phyloP scores from a whole-genome alignment of 2,113 vertebrate species.

The Centrocercus urophasianus region DNA sequence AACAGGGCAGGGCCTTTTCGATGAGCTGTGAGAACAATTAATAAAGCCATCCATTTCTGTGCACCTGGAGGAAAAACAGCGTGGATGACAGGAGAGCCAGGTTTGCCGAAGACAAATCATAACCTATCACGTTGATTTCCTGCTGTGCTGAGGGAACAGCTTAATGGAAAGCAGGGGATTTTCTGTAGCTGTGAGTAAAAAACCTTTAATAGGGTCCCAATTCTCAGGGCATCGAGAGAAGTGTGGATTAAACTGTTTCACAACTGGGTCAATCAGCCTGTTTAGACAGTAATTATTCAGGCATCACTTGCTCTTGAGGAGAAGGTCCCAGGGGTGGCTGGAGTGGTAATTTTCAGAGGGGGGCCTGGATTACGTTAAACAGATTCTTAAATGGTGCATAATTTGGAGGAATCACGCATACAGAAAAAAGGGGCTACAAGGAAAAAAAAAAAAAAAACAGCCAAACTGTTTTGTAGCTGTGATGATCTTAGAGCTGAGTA shows the following conservation, averaged over 20 bases:
- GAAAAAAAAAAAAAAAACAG: not conserved
- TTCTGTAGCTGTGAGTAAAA: constrained; percentile 68
- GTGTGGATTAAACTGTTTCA: constrained; percentile 69
- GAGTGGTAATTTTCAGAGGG: constrained; percentile 9
- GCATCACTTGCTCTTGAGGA: constrained; percentile 22
- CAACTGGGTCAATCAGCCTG: constrained; percentile 69
- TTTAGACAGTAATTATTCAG: constrained; percentile 65
- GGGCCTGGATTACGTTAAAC: not conserved
- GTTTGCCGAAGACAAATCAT: constrained; percentile 50
- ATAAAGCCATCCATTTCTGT: constrained; percentile 27
- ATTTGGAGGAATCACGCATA: not conserved
- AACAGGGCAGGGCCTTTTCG: not conserved
- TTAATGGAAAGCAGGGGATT: constrained; percentile 65
- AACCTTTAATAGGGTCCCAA: constrained; percentile 68
- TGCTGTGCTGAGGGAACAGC: not conserved
- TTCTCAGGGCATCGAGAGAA: constrained; percentile 68
- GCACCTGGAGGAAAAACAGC: not conserved
- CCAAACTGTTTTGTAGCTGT: constrained; percentile 6
- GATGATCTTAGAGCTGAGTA: constrained; percentile 1
- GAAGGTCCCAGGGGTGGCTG: constrained; percentile 28
- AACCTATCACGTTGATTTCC: constrained; percentile 26
- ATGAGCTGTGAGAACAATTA: constrained; percentile 6
- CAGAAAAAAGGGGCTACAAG: not conserved
- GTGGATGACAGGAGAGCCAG: not conserved
- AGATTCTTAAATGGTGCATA: constrained; percentile 34